These are phyloP conservation scores for cattle (Bos taurus) DNA, from an alignment of 2,113 vertebrate genomes.

Conservation along the genomic window DNA sequence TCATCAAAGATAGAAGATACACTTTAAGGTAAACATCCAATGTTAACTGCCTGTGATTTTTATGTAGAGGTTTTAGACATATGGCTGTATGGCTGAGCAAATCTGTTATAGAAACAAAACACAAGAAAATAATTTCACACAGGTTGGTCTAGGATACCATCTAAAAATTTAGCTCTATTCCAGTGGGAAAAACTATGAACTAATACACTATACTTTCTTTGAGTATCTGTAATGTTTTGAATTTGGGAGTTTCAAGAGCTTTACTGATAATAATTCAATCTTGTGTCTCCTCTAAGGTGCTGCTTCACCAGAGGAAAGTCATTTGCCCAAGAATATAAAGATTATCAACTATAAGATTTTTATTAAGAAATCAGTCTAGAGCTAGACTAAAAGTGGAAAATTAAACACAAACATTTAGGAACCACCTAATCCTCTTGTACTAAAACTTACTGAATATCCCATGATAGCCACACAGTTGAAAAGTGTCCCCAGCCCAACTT, in stretches of 20 bases:
- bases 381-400: not conserved
- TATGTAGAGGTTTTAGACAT: not conserved
- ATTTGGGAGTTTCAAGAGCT: not conserved
- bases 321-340: not conserved
- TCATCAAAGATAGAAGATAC: not conserved
- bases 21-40: not conserved
- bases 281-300: not conserved
- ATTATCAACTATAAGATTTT: not conserved
- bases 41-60: slow-evolving; percentile 7
- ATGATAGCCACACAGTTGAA: slow-evolving; percentile 98
- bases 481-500: slow-evolving; percentile 99
- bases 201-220: not conserved
- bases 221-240: not conserved
- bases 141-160: not conserved
- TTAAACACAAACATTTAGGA: not conserved
- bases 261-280: not conserved
- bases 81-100: not conserved
- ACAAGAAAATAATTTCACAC: not conserved
- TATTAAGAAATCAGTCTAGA: not conserved
- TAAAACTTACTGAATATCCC: slow-evolving; percentile 95
- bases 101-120: not conserved
- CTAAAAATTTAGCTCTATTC: not conserved
- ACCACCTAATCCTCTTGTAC: not conserved
- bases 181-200: not conserved
- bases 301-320: not conserved